These are phyloP conservation scores for Cheirogaleus medius DNA, from an alignment of 2,113 vertebrate species.

Conservation along the genomic window DNA sequence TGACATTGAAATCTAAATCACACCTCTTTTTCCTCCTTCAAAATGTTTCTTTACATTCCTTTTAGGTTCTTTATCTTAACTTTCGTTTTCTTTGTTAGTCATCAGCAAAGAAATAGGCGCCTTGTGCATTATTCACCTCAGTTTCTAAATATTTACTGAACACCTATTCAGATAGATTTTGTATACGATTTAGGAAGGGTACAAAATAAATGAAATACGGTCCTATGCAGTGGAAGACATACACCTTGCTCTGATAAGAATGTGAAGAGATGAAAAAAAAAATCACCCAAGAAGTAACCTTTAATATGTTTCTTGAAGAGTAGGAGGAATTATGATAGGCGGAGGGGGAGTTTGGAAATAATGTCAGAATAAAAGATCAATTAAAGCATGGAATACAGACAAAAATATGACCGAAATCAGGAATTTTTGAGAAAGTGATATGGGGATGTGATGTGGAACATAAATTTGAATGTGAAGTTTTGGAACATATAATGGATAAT, in stretches of 20 bases:
- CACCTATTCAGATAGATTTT: not conserved
- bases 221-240: not conserved
- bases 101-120: not conserved
- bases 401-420: not conserved
- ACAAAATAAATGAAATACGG: not conserved
- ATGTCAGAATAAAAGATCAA: not conserved
- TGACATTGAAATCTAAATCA: not conserved
- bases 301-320: not conserved
- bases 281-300: not conserved
- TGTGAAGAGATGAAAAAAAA: not conserved
- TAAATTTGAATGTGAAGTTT: not conserved
- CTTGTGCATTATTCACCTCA: not conserved
- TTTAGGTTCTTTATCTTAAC: not conserved
- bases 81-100: not conserved
- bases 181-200: not conserved
- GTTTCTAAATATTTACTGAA: not conserved
- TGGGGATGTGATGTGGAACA: rapidly evolving
- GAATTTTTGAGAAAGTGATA: not conserved
- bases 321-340: not conserved
- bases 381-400: not conserved
- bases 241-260: not conserved
- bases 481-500: not conserved
- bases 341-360: not conserved
- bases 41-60: not conserved
- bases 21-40: not conserved